A percentile compares a stretch with the other conserved stretches of the same genome.
Evolutionary conservation across 2,888 invertebrate species (phyloP).

Genomic region (Cryptosula pallasiana): DNA sequence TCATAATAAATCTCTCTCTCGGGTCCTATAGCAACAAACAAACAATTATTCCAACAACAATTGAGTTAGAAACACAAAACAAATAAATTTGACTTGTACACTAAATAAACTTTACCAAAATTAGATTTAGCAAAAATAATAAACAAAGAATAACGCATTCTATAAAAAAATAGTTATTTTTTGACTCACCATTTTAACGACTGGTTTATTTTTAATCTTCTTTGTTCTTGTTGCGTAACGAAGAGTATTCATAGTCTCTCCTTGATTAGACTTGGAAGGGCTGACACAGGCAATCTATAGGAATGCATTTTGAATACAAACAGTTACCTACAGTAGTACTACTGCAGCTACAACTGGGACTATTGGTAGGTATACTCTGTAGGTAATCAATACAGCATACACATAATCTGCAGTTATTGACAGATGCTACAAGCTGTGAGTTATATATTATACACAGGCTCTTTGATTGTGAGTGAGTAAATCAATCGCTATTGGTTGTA

Average conservation of each 20-base stretch:
- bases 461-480: not conserved
- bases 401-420: not conserved
- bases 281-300: constrained; percentile 87
- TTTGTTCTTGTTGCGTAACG: constrained; percentile 88
- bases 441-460: not conserved
- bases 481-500: not conserved
- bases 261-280: constrained; percentile 76
- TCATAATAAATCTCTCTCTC: constrained; percentile 81
- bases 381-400: not conserved
- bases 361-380: no score
- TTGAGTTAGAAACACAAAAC: not conserved
- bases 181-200: constrained; percentile 86
- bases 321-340: no score
- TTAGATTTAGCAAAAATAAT: no score
- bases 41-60: not conserved
- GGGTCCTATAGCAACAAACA: constrained; percentile 65
- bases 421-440: not conserved
- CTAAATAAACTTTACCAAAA: no score
- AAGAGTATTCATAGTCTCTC: constrained; percentile 83
- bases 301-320: not conserved
- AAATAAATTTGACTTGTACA: no score
- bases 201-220: constrained; percentile 84
- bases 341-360: no score
- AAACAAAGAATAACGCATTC: no score
- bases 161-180: no score